Percentiles rank a stretch among this genome's conserved stretches.
Evolutionary conservation across 2,113 vertebrate species (phyloP).

Genomic region (Tenrec ecaudatus): DNA sequence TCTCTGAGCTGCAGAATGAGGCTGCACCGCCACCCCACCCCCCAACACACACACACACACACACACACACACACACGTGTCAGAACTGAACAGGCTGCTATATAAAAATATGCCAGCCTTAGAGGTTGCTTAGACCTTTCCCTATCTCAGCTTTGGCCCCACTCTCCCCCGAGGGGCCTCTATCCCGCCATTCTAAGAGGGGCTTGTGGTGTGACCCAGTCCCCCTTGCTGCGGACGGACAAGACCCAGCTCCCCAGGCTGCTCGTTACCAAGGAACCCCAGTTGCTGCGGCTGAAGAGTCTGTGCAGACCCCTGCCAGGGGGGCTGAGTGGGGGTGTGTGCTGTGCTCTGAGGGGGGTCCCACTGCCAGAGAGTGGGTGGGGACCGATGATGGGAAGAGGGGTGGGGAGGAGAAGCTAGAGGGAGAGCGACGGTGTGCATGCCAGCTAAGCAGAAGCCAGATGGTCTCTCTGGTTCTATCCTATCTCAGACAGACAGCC

Average conservation of each 20-base stretch:
- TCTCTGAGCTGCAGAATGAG: constrained; percentile 44
- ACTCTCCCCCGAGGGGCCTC: background rate
- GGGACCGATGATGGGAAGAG: background rate
- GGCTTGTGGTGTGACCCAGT: background rate
- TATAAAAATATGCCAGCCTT: background rate
- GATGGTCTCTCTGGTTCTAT: background rate
- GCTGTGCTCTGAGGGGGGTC: background rate
- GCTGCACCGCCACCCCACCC: too few species aligned
- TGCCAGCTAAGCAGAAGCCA: background rate
- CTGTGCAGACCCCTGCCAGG: rapidly evolving
- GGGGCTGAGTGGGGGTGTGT: background rate
- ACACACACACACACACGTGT: background rate
- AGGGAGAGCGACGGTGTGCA: background rate
- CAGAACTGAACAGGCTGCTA: background rate
- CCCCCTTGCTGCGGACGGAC: too few species aligned
- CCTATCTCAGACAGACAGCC: background rate
- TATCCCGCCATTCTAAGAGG: background rate
- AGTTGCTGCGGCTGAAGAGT: rapidly evolving
- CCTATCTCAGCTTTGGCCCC: background rate
- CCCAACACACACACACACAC: too few species aligned
- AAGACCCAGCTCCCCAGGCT: background rate
- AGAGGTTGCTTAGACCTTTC: background rate
- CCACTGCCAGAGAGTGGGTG: background rate
- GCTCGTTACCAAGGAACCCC: background rate
- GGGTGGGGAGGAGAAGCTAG: background rate